These are phyloP conservation scores for Leucophenga varia DNA, from an alignment of 1,140 invertebrate genomes.

Conservation along the genomic window DNA sequence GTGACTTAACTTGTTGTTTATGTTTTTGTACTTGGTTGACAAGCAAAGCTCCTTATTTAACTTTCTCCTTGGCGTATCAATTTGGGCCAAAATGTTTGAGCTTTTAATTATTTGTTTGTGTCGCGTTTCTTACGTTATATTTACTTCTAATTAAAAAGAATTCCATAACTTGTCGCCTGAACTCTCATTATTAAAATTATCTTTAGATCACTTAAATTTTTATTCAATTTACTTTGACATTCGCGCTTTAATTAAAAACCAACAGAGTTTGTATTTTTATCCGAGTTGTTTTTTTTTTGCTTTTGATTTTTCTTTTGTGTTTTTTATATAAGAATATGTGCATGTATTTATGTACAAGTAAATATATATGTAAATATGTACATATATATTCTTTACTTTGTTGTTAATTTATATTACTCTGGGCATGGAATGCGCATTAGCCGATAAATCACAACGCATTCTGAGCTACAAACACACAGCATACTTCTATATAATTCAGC, in stretches of 20 bases:
- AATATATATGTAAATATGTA: too few relatives aligned
- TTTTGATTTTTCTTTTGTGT: too few relatives aligned
- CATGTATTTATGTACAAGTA: too few relatives aligned
- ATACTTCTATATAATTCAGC: not conserved
- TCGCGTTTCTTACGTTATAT: conserved; percentile 25
- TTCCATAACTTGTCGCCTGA: too few relatives aligned
- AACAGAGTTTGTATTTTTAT: too few relatives aligned
- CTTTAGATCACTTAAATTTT: conserved; percentile 31
- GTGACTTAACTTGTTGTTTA: conserved; percentile 25
- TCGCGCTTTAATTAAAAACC: conserved; percentile 44
- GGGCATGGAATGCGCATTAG: conserved; percentile 24
- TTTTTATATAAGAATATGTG: too few relatives aligned
- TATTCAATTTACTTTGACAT: conserved; percentile 20
- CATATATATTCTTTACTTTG: conserved; percentile 15
- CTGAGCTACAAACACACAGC: not conserved
- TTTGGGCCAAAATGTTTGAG: too few relatives aligned
- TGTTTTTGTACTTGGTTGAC: too few relatives aligned
- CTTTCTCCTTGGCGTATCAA: conserved; percentile 16
- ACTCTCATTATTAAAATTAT: too few relatives aligned
- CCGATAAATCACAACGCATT: conserved; percentile 31
- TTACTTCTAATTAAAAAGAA: conserved; percentile 45
- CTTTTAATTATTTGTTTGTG: conserved; percentile 46
- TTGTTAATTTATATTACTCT: conserved; percentile 40
- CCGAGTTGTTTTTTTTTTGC: too few relatives aligned
- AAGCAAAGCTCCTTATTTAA: too few relatives aligned